Base-by-base conservation (phyloP, 2,797 vertebrate genomes). In the Centroberyx gerrardi region DNA sequence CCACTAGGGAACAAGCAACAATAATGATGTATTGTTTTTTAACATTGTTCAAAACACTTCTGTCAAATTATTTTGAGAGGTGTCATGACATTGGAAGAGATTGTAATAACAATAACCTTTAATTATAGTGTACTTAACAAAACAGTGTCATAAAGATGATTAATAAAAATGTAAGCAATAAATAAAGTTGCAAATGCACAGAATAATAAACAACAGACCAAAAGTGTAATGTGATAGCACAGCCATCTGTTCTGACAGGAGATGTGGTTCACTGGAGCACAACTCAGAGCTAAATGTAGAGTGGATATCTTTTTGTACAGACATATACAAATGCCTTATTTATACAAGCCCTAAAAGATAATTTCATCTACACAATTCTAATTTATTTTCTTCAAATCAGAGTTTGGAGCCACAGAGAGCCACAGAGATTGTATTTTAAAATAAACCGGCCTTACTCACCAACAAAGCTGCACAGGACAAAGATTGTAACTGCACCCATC, bases 211-310 rank as follows among this genome's bases (percentile, higher is more conserved):
- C 2, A 58, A 52, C 2, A 66, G 5, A 56, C 3, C 10, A n/a
- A 62, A 64, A 65, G 12, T 36, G 9, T 8, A 48, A 22, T 33
- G 42, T 27, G 54, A 71, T 3, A 44, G 49, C 60, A 68, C 6
- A 15, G 48, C 74, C 91, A 91, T 80, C 90, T 93, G 88, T 74
- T 87, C 33, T 65, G 61, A 69, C 74, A 85, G 94, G 94, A 93
- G 78, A 90, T 84, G 5, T 66, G 91, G 89, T 85, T 92, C 93
- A 95, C 28, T 92, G 91, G 82, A 92, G 92, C 92, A 72, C 63
- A 90, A 89, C 89, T 44, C 4, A 18, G 5, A 64, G 44, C 48
- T 67, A 72, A 70, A 74, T 31, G n/a, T 2, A 66, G 4, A 78
- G 40, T 14, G 29, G 0, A 36, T 36, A 44, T 5, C 62, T 36